phyloP scores from a whole-genome alignment of 2,113 vertebrate species.

The Aphyosemion australe region DNA sequence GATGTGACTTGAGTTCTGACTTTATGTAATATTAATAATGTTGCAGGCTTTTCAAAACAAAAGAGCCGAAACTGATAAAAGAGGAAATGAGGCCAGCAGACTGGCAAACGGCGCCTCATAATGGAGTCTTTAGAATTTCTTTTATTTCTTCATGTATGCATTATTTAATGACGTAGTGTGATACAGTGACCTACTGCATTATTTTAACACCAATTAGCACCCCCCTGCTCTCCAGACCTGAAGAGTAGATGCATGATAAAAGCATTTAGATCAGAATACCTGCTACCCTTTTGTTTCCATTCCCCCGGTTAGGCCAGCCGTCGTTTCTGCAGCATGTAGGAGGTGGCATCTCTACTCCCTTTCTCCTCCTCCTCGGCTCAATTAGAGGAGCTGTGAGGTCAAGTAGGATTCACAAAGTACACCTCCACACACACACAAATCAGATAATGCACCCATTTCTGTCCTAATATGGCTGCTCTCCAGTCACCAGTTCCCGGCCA shows the following conservation, averaged over 20 bases:
- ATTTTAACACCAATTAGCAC: conserved; percentile 48
- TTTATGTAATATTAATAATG: conserved; percentile 1
- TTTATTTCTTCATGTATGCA: conserved; percentile 40
- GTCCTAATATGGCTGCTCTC: conserved; percentile 32
- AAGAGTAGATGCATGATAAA: conserved; percentile 1
- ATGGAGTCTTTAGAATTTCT: conserved; percentile 12
- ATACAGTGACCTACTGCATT: conserved; percentile 56
- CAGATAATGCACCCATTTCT: conserved; percentile 44
- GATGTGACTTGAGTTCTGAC: not conserved
- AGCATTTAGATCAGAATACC: not conserved
- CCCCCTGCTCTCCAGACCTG: not conserved
- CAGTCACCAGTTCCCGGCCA: conserved; percentile 5
- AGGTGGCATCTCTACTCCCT: conserved; percentile 21
- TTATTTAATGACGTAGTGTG: conserved; percentile 46
- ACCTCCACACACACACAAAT: conserved; percentile 2
- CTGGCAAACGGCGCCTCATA: conserved; percentile 14
- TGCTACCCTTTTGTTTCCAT: not conserved
- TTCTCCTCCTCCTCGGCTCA: conserved; percentile 32
- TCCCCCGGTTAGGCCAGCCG: not conserved
- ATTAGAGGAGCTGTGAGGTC: conserved; percentile 19
- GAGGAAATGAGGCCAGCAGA: conserved; percentile 35
- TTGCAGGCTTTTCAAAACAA: not conserved
- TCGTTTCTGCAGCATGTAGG: conserved; percentile 31
- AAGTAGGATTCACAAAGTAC: conserved; percentile 4
- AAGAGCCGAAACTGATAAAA: conserved; percentile 5